Base-by-base conservation (phyloP, 2,797 vertebrate species). In the Chelmon rostratus region DNA sequence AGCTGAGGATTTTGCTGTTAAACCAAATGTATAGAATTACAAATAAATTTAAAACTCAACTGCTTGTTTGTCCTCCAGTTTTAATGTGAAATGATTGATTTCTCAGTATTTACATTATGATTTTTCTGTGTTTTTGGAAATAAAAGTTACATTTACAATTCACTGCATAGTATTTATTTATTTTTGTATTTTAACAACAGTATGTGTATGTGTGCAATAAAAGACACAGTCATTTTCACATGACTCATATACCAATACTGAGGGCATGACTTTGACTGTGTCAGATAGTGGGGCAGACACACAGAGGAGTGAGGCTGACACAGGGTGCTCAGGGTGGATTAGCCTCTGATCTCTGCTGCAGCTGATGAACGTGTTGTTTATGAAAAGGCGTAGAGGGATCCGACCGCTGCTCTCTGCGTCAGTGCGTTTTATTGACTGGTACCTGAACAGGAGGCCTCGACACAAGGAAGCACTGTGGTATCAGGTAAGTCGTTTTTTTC, bases 401-500 rank as follows among this genome's bases (percentile, higher is more conserved):
- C 9, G 31, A 44, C 52, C 1, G 18, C 37, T 38, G 18, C 50
- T 38, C 15, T n/a, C 16, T 75, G 70, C 81, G 79, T 86, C 82
- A 72, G 15, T 3, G 50, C 73, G 33, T 66, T 56, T 73, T 78
- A 56, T 21, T 73, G 68, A 23, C 40, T 53, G 42, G 21, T 0
- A 76, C 37, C 72, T 81, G 47, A 83, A 21, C 78, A 81, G 83
- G 85, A 89, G 84, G 83, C 57, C 7, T 25, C 23, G 2, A 71
- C 47, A 3, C 31, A 1, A 2, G 13, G 5, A 35, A 3, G 16
- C 2, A 3, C 25, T 13, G 35, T 6, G 31, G 19, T 2, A 12
- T 18, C 0, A 71, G 76, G 86, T 87, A 52, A 23, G 86, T 59
- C 0, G 6, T 10, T 31, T 8, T 35, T 33, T 50, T 28, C 59